Evolutionary conservation across 2,888 invertebrate species (phyloP), one percentile per base, ranked within the genome.

Genomic region (Cryptus viduatorius): DNA sequence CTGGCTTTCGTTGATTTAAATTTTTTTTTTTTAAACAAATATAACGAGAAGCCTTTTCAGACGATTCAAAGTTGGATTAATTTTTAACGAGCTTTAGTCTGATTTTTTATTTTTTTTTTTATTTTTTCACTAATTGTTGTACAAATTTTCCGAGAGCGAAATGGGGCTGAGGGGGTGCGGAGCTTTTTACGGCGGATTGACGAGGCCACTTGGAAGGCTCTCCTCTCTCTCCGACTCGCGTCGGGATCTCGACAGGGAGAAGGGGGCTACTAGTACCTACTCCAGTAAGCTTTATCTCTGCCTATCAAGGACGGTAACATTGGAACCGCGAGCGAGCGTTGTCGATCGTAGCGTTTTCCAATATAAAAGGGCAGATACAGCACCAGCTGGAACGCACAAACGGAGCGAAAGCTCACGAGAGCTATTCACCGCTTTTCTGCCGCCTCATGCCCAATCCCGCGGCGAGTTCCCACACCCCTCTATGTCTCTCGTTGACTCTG

Each of bases 261-360:
- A 12, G 61, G n/a, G n/a, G n/a, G 8, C 19, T 3, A 16, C n/a
- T 42, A 76, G 65, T 76, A 19, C 65, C 65, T 37, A 65, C 76
- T 65, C 76, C 65, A 44, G 65, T 65, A 48, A 53, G 76, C 76
- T 76, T 76, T 76, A 76, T 65, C 76, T 65, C 53, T 76, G 76
- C 53, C 65, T 53, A 65, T 75, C 53, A 19, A 10, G 42, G 65
- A 50, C 61, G 61, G 65, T 37, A 76, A 65, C 65, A 76, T 65
- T 65, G 64, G 65, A 50, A 65, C 65, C 14, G 64, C 16, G 53
- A 19, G 24, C 37, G 37, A 76, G 50, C 75, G 16, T 76, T 76
- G 64, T 50, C 64, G 64, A 65, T 42, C 65, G 65, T 76, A 65
- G 48, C 53, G 37, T 76, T 76, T 76, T 65, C 76, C 76, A 50